Evolutionary conservation across 2,797 vertebrate species (phyloP).

Genomic region (Sphenodon punctatus): DNA sequence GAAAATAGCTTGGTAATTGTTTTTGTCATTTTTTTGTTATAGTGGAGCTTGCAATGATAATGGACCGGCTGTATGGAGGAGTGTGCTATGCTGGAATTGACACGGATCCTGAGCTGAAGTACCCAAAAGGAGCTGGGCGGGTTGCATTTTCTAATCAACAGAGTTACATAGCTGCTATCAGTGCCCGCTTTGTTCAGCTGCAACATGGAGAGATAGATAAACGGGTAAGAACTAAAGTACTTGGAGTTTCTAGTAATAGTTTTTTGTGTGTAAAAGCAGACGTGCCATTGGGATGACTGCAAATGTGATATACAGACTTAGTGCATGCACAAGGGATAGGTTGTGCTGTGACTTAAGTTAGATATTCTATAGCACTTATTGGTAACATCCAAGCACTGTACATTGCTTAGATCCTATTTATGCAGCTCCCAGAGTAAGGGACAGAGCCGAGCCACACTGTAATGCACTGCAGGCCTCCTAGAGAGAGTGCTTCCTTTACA

Average conservation of each 20-base stretch:
- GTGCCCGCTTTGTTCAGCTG: slow-evolving; percentile 99
- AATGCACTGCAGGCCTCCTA: slow-evolving; percentile 49
- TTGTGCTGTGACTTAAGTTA: too few species aligned
- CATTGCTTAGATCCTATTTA: too few species aligned
- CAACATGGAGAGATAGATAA: slow-evolving; percentile 99
- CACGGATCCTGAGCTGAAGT: slow-evolving; percentile 98
- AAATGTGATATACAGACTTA: not conserved
- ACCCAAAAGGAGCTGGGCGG: slow-evolving; percentile 97
- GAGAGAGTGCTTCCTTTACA: slow-evolving; percentile 24
- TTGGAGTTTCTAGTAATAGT: not conserved
- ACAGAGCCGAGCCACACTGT: not conserved
- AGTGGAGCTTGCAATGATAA: slow-evolving; percentile 99
- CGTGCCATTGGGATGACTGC: not conserved
- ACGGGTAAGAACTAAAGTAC: slow-evolving; percentile 85
- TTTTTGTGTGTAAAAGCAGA: not conserved
- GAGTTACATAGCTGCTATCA: slow-evolving; percentile 99
- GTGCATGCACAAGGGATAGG: slow-evolving; percentile 11
- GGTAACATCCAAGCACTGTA: too few species aligned
- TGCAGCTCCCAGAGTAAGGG: not conserved
- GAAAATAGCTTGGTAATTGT: not conserved
- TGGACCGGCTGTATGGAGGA: slow-evolving; percentile 97
- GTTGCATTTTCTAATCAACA: slow-evolving; percentile 99
- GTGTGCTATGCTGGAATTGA: slow-evolving; percentile 99
- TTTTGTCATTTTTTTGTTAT: slow-evolving; percentile 37
- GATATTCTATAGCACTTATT: too few species aligned